A percentile compares a stretch with the other conserved stretches of the same genome.
These are phyloP conservation scores for Narcine bancroftii DNA, from an alignment of 2,113 vertebrate species.

Conservation along the genomic window DNA sequence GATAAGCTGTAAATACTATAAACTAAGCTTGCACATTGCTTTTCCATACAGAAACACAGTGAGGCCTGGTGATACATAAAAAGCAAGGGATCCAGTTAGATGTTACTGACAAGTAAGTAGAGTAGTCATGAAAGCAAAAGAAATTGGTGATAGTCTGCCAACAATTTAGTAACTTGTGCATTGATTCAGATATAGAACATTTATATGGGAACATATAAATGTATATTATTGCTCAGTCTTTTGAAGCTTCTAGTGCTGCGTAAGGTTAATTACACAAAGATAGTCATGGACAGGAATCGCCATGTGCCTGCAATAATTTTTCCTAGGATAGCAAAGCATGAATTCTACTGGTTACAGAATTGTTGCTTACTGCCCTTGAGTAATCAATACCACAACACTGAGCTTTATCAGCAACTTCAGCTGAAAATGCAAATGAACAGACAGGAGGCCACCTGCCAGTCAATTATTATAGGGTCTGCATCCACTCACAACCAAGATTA, in stretches of 20 bases:
- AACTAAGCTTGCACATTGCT: slow-evolving; percentile 25
- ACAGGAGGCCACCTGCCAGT: background rate
- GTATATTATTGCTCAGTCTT: slow-evolving; percentile 41
- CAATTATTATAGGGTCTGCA: background rate
- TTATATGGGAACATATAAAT: slow-evolving; percentile 42
- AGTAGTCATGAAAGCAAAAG: slow-evolving; percentile 50
- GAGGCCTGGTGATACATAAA: slow-evolving; percentile 57
- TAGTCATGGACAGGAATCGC: slow-evolving; percentile 45
- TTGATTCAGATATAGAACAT: slow-evolving; percentile 57
- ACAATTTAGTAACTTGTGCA: slow-evolving; percentile 67
- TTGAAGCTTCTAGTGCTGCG: slow-evolving; percentile 46
- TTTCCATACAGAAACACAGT: slow-evolving; percentile 51
- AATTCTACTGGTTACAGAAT: background rate
- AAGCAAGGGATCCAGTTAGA: slow-evolving; percentile 54
- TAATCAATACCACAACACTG: background rate
- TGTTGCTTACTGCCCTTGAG: background rate
- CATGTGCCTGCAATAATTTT: background rate
- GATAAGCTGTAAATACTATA: background rate
- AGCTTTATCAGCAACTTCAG: background rate
- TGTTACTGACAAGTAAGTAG: slow-evolving; percentile 43
- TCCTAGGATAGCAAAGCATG: background rate
- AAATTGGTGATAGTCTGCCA: slow-evolving; percentile 53
- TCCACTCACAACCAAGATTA: background rate
- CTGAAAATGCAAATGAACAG: background rate
- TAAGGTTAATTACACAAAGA: slow-evolving; percentile 48